Percentiles rank a stretch among this genome's conserved stretches.
Evolutionary conservation across 2,888 invertebrate genomes (phyloP).

Genomic region (Leptarthrus brevirostris): DNA sequence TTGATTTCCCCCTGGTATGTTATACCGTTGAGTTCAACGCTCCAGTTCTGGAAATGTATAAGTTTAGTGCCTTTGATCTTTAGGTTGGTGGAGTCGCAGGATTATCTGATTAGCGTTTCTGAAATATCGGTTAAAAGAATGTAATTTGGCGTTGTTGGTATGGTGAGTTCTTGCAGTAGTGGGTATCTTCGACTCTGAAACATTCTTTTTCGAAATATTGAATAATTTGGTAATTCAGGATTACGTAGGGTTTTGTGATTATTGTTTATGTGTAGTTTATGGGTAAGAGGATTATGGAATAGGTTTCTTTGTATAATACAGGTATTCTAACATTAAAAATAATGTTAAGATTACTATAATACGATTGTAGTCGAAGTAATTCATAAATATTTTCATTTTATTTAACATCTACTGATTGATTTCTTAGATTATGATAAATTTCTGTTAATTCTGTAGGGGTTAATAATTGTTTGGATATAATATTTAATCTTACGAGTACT

Average conservation of each 20-base stretch:
- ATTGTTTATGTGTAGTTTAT: slow-evolving; percentile 52
- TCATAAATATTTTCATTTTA: slow-evolving; percentile 51
- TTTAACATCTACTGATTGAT: slow-evolving; percentile 46
- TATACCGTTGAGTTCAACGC: neutral
- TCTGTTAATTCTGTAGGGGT: slow-evolving; percentile 51
- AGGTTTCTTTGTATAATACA: slow-evolving; percentile 40
- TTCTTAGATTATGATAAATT: slow-evolving; percentile 42
- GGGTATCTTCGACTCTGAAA: slow-evolving; percentile 38
- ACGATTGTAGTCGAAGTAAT: slow-evolving; percentile 51
- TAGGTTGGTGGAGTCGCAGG: neutral
- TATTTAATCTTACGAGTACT: too few species aligned
- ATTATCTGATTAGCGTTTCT: neutral
- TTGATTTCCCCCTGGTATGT: neutral
- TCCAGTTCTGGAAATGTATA: neutral
- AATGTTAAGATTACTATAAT: slow-evolving; percentile 52
- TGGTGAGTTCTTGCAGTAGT: too few species aligned
- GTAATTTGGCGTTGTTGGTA: slow-evolving; percentile 10
- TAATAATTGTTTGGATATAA: too few species aligned
- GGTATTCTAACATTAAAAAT: slow-evolving; percentile 53
- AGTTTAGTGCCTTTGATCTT: neutral
- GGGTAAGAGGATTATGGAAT: slow-evolving; percentile 49
- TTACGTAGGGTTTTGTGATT: slow-evolving; percentile 41
- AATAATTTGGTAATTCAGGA: slow-evolving; percentile 34
- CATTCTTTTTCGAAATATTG: slow-evolving; percentile 40
- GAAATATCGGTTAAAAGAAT: neutral